phyloP scores from a whole-genome alignment of 1,140 invertebrate genomes.

The Drosophila pallidifrons region DNA sequence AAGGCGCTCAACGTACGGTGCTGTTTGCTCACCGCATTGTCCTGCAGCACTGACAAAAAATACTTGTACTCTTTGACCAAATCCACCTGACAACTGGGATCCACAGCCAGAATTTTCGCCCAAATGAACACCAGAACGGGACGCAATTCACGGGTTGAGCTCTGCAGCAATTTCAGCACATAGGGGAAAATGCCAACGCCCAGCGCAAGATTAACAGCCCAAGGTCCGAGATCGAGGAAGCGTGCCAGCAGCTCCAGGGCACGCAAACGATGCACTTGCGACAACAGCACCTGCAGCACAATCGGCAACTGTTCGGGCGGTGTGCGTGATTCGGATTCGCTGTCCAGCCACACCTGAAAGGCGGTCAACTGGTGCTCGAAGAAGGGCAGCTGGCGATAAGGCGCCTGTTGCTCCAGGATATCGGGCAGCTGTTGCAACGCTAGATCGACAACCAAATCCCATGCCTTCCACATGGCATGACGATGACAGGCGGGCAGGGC shows the following conservation, averaged over 20 bases:
- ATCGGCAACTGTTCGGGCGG: constrained; percentile 99
- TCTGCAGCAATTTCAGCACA: constrained; percentile 97
- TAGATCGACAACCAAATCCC: constrained; percentile 98
- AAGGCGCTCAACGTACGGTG: constrained; percentile 96
- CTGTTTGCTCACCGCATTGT: constrained; percentile 92
- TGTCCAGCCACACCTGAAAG: constrained; percentile 98
- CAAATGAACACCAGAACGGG: constrained; percentile 98
- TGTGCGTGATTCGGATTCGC: constrained; percentile 90
- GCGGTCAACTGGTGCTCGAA: constrained; percentile 99
- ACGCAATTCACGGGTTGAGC: constrained; percentile 95
- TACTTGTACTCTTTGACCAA: constrained; percentile 98
- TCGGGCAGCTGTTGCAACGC: constrained; percentile 95
- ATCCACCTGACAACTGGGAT: constrained; percentile 97
- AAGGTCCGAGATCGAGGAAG: constrained; percentile 98
- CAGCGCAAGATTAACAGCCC: constrained; percentile 98
- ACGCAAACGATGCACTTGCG: constrained; percentile 97
- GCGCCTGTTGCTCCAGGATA: constrained; percentile 88
- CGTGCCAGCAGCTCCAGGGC: constrained; percentile 97
- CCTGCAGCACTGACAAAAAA: constrained; percentile 95
- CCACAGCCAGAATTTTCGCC: constrained; percentile 99
- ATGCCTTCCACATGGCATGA: constrained; percentile 97
- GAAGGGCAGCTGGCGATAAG: constrained; percentile 94
- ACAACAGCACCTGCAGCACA: constrained; percentile 98
- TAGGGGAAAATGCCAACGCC: constrained; percentile 99
- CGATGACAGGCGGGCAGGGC: constrained; percentile 95